Percentiles rank a stretch among this genome's conserved stretches.
Evolutionary conservation across 2,797 vertebrate species (phyloP).

Genomic region (Poecilia wingei): DNA sequence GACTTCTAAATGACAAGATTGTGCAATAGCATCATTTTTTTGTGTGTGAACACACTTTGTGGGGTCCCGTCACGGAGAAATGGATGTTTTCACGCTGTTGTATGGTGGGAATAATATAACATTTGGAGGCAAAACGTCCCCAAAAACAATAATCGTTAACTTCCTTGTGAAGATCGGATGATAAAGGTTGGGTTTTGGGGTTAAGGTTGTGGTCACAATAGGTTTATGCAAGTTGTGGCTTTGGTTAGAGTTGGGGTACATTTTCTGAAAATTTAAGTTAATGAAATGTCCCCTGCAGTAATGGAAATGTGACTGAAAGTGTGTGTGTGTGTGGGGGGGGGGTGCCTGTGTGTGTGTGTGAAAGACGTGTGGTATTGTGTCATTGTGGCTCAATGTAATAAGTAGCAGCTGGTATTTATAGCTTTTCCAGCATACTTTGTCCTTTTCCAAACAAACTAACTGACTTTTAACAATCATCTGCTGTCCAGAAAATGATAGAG

Average conservation of each 20-base stretch:
- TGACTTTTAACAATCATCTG: slow-evolving; percentile 67
- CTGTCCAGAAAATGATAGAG: slow-evolving; percentile 55
- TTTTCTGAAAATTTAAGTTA: slow-evolving; percentile 21
- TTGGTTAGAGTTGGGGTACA: slow-evolving; percentile 16
- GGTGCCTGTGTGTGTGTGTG: slow-evolving; percentile 17
- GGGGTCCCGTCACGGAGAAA: not conserved
- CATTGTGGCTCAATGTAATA: slow-evolving; percentile 64
- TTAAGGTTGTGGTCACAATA: slow-evolving; percentile 7
- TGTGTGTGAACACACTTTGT: slow-evolving; percentile 6
- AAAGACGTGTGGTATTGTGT: slow-evolving; percentile 31
- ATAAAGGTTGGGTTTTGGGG: slow-evolving; percentile 8
- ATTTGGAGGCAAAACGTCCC: not conserved
- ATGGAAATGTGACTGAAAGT: slow-evolving; percentile 18
- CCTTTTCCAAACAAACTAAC: slow-evolving; percentile 67
- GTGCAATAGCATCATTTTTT: slow-evolving; percentile 18
- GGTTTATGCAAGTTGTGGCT: slow-evolving; percentile 16
- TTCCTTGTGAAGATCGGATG: slow-evolving; percentile 11
- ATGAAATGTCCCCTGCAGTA: slow-evolving; percentile 15
- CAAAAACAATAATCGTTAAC: slow-evolving; percentile 15
- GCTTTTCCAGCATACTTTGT: slow-evolving; percentile 54
- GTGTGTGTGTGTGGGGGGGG: slow-evolving; percentile 13
- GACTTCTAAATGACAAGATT: not conserved
- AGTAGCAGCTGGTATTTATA: slow-evolving; percentile 69
- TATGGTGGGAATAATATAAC: not conserved
- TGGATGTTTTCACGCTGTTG: not conserved